Evolutionary conservation across 2,113 vertebrate genomes (phyloP), one percentile per base, ranked within the genome.

Genomic region (Macheiramphus alcinus): DNA sequence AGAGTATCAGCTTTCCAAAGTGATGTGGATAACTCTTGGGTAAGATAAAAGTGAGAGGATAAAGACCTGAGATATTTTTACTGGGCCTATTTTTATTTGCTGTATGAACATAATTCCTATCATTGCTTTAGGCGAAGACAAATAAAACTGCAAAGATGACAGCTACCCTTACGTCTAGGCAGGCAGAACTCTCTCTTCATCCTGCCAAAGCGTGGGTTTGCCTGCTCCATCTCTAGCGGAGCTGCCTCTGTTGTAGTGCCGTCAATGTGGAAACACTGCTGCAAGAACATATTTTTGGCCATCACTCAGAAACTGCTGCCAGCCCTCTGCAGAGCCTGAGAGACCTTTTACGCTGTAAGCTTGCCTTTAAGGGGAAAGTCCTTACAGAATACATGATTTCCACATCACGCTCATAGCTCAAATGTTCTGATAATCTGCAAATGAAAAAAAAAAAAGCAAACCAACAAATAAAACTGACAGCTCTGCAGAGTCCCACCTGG

Each of bases 261-360:
- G 95, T 96, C 95, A 96, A 55, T 94, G 86, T 96, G 93, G 89
- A 97, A 97, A 97, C 74, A 94, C 84, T 87, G 89, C 91, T 93
- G 84, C 93, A 93, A 93, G 97, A 97, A 97, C 95, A 96, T 96
- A 95, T 95, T 97, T 97, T 97, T 96, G 96, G 96, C 94, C 4
- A 10, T 66, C 81, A 47, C 53, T 95, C 97, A 97, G 83, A 89
- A 97, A 91, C 66, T 89, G 53, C 89, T 95, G 94, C 95, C 95
- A 97, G 94, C 89, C 76, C 74, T 91, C 70, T 2, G 6, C 81
- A 79, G 78, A 93, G 93, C 84, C 73, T 94, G 65, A 40, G 83
- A 96, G 94, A 96, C 78, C 94, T 96, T 91, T 93, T 78, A 76
- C 0, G 1, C 80, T 73, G 65, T 43, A 18, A 93, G 80, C 58